Percentiles rank a stretch among this genome's conserved stretches.
Evolutionary conservation across 2,797 vertebrate genomes (phyloP).

Genomic region (Channallabes apus): DNA sequence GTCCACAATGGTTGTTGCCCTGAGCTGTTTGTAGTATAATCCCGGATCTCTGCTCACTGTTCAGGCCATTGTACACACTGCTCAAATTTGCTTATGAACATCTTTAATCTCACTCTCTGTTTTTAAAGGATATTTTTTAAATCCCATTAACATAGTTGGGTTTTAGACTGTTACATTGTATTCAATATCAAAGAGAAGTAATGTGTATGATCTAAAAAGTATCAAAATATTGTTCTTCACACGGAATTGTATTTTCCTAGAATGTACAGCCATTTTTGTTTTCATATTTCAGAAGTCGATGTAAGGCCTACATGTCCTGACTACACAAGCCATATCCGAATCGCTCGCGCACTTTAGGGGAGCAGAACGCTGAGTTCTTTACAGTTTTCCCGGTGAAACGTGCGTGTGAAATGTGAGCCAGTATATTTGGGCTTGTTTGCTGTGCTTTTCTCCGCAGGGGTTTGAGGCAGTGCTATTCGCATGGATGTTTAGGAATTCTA

Average conservation of each 20-base stretch:
- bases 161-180: not conserved
- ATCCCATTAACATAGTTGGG: not conserved
- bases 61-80: conserved; percentile 68
- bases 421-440: conserved; percentile 44
- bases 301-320: not conserved
- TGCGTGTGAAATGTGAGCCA: conserved; percentile 25
- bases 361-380: not conserved
- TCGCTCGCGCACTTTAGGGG: not conserved
- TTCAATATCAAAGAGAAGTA: not conserved
- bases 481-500: conserved; percentile 69
- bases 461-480: conserved; percentile 54
- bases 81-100: conserved; percentile 71
- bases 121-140: not conserved
- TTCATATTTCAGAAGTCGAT: not conserved
- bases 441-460: conserved; percentile 46
- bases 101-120: conserved; percentile 1
- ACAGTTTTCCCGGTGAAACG: not conserved
- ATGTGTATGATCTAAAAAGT: not conserved
- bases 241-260: not conserved
- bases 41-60: conserved; percentile 63
- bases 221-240: not conserved
- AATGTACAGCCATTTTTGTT: not conserved
- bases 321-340: too few relatives aligned
- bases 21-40: conserved; percentile 72
- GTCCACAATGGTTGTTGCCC: conserved; percentile 68